These are phyloP conservation scores for Aulostomus chinensis DNA, from an alignment of 2,797 vertebrate genomes.

Conservation along the genomic window DNA sequence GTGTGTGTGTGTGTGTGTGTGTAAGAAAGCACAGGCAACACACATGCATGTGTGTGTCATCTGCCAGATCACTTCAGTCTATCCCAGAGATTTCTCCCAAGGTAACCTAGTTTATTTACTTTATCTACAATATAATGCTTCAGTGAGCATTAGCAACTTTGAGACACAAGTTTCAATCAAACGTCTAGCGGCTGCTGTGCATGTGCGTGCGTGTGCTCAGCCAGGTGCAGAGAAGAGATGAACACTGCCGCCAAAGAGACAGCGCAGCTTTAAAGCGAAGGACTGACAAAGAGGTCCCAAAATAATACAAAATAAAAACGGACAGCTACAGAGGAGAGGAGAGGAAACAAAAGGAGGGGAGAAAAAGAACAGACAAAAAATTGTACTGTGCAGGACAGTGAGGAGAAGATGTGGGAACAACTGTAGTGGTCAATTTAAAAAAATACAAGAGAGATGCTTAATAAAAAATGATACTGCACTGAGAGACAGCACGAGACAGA, in stretches of 20 bases:
- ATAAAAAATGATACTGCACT: conserved; percentile 36
- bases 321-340: conserved; percentile 24
- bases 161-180: conserved; percentile 93
- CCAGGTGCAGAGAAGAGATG: conserved; percentile 71
- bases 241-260: conserved; percentile 51
- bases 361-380: conserved; percentile 40
- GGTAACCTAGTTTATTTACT: conserved; percentile 97
- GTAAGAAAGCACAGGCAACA: conserved; percentile 15
- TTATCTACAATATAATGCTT: conserved; percentile 98
- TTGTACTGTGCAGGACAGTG: conserved; percentile 40
- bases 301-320: conserved; percentile 66
- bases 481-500: conserved; percentile 30
- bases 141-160: conserved; percentile 93
- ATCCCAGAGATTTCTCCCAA: conserved; percentile 90
- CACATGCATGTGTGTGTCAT: conserved; percentile 66
- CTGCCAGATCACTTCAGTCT: conserved; percentile 87
- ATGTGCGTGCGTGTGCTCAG: conserved; percentile 56
- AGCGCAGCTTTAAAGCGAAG: conserved; percentile 41
- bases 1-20: conserved; percentile 47
- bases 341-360: conserved; percentile 34
- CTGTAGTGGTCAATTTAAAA: conserved; percentile 26
- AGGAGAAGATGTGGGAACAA: conserved; percentile 16
- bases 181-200: conserved; percentile 68
- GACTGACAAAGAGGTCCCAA: conserved; percentile 60
- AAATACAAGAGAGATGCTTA: conserved; percentile 40